A percentile compares a stretch with the other conserved stretches of the same genome.
Evolutionary conservation across 1,140 invertebrate genomes (phyloP).

Genomic region (Scaptomyza hsui): DNA sequence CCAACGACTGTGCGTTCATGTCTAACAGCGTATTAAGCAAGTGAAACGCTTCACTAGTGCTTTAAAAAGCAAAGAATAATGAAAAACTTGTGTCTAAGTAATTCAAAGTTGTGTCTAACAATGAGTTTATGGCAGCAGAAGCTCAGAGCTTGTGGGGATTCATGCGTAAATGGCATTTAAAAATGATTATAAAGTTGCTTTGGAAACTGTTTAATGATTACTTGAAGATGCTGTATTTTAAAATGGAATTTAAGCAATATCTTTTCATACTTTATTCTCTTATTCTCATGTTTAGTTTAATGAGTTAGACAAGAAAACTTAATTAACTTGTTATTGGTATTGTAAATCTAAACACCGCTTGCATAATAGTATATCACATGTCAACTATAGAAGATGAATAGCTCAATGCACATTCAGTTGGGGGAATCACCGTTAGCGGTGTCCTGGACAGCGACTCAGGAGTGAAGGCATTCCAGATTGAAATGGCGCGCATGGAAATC

Average conservation of each 20-base stretch:
- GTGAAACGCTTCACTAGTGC: slow-evolving; percentile 10
- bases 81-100: not conserved
- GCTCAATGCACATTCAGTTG: not conserved
- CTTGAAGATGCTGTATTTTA: too few relatives aligned
- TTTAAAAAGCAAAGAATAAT: not conserved
- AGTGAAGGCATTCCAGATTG: not conserved
- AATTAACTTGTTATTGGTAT: not conserved
- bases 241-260: too few relatives aligned
- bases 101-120: not conserved
- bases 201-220: too few relatives aligned
- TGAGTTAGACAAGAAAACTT: not conserved
- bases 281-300: too few relatives aligned
- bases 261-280: too few relatives aligned
- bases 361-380: too few relatives aligned
- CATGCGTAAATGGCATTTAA: not conserved
- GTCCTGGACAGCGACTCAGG: not conserved
- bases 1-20: slow-evolving; percentile 13
- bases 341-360: not conserved
- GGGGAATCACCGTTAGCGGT: not conserved
- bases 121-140: not conserved
- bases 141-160: not conserved
- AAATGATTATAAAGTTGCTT: not conserved
- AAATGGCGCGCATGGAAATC: slow-evolving; percentile 25
- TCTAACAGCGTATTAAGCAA: slow-evolving; percentile 23
- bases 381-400: too few relatives aligned